Base-by-base conservation (phyloP, 1,140 invertebrate species). In the Muscidifurax raptorellus region DNA sequence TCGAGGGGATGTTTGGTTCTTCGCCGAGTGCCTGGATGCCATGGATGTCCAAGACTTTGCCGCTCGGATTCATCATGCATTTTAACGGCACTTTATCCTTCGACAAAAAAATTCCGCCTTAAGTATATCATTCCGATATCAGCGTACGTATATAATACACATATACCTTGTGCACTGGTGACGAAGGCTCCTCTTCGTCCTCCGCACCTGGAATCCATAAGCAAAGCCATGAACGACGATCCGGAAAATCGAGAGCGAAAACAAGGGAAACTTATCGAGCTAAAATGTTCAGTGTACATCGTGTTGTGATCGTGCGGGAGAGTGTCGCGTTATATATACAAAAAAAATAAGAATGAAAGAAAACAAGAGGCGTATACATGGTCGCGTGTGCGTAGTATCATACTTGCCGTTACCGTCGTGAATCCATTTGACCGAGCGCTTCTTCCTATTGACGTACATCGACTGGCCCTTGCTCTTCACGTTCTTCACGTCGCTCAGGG, bases 391-490 rank as follows among this genome's bases (percentile, higher is more conserved):
- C 74, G 22, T 27, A 59, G 18, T 28, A 78, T 78, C 52, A 78
- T 86, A 85, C 90, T 91, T 91, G 95, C 95, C 95, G 93, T 95
- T 94, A 92, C 97, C 96, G 94, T 98, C 97, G 89, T 98, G 97
- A 72, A 98, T 96, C 98, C 98, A 99, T 92, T 98, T 98, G 83
- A 97, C 96, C 7, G 98, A 98, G 88, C 97, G 94, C 90, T 98
- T 98, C 94, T 98, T 98, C 79, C 98, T 94, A 91, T 98, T 98
- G 87, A 98, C 97, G 91, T 98, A 99, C 98, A 99, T 99, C 87
- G 96, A 96, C 92, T 98, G 98, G 25, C 98, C 98, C 90, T 98
- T 97, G 90, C 97, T 98, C 90, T 96, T 96, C 91, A 96, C 95
- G 92, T 99, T 99, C 93, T 96, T 97, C 86, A 97, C 96, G 89